These are phyloP conservation scores for Ectropis crepuscularia DNA, from an alignment of 2,888 invertebrate species.

Conservation along the genomic window DNA sequence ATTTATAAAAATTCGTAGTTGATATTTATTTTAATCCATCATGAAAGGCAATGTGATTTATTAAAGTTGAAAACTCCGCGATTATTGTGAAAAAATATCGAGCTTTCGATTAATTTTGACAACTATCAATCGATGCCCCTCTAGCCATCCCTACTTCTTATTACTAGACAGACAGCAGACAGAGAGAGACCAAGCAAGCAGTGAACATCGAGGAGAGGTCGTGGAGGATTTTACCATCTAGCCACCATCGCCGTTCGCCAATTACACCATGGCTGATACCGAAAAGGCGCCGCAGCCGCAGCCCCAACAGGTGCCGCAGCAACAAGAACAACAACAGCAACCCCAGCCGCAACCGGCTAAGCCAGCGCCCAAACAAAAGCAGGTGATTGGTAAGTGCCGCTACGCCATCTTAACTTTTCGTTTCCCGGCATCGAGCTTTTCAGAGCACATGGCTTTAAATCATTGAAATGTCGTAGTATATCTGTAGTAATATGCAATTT, in stretches of 20 bases:
- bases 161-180: conserved; percentile 53
- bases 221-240: conserved; percentile 90
- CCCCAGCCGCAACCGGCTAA: conserved; percentile 85
- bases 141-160: too few species aligned
- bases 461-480: conserved; percentile 41
- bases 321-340: conserved; percentile 89
- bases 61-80: too few species aligned
- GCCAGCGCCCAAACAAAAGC: conserved; percentile 90
- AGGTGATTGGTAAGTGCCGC: conserved; percentile 92
- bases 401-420: conserved; percentile 80
- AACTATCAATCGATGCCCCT: too few species aligned
- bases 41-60: too few species aligned
- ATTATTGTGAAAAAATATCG: too few species aligned
- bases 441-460: conserved; percentile 71
- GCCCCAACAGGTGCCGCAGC: conserved; percentile 86
- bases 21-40: too few species aligned
- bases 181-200: conserved; percentile 85
- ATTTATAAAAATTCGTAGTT: too few species aligned
- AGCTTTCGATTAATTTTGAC: too few species aligned
- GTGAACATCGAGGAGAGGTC: conserved; percentile 90
- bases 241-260: conserved; percentile 90
- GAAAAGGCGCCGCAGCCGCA: conserved; percentile 92
- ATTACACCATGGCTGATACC: conserved; percentile 98
- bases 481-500: conserved; percentile 20
- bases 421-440: conserved; percentile 65